Evolutionary conservation across 2,888 invertebrate genomes (phyloP).

Genomic region (Ligdia adustata): DNA sequence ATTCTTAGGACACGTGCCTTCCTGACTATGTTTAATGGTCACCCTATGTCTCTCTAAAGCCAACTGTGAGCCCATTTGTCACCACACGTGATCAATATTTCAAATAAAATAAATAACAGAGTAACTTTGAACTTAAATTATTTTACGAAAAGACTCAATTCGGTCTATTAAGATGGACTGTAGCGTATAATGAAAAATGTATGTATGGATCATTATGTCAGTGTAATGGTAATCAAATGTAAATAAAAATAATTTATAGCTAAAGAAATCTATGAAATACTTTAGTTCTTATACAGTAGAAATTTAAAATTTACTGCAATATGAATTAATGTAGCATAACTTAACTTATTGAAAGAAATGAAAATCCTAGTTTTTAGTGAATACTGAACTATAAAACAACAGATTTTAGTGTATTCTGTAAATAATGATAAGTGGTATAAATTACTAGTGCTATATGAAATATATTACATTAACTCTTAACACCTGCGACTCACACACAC

Average conservation of each 20-base stretch:
- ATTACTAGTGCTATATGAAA: neutral
- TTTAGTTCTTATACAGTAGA: neutral
- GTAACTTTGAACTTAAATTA: neutral
- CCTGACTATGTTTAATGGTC: conserved; percentile 61
- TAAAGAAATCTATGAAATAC: neutral
- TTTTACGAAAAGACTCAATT: neutral
- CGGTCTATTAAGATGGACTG: neutral
- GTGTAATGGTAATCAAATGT: conserved; percentile 18
- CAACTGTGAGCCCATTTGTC: conserved; percentile 72
- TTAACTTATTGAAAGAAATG: too few relatives aligned
- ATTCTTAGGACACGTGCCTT: conserved; percentile 63
- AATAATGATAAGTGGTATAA: neutral
- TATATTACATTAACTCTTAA: too few relatives aligned
- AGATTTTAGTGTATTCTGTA: too few relatives aligned
- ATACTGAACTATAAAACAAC: too few relatives aligned
- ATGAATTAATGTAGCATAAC: too few relatives aligned
- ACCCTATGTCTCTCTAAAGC: conserved; percentile 46
- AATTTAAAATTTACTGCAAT: too few relatives aligned
- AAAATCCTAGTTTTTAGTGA: too few relatives aligned
- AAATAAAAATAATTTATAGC: conserved; percentile 10
- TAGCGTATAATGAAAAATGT: conserved; percentile 22
- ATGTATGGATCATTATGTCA: conserved; percentile 24
- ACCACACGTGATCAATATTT: conserved; percentile 48
- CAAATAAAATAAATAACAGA: neutral
- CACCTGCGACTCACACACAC: too few relatives aligned